phyloP scores from a whole-genome alignment of 2,797 vertebrate species.

The Hydrolagus colliei region DNA sequence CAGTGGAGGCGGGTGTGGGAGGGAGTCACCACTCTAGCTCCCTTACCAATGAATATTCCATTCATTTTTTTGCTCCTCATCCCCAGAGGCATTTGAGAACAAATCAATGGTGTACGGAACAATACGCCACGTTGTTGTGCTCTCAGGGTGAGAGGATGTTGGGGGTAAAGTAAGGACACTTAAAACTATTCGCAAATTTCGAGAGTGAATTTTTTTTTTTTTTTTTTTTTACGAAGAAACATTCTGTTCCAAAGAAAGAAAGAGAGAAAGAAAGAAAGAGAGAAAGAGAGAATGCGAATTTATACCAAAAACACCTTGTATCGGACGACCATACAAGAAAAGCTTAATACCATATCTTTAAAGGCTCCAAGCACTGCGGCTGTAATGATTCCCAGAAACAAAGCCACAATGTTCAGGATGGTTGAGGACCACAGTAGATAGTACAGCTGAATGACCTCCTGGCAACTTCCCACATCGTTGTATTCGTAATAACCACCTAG shows the following conservation, averaged over 20 bases:
- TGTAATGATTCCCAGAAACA: constrained; percentile 93
- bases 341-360: constrained; percentile 79
- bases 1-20: no score
- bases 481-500: constrained; percentile 90
- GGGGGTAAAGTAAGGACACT: no score
- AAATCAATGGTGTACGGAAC: no score
- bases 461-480: constrained; percentile 89
- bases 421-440: constrained; percentile 92
- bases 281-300: neutral
- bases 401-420: constrained; percentile 87
- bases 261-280: neutral
- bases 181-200: no score
- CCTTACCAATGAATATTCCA: no score
- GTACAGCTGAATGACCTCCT: constrained; percentile 92
- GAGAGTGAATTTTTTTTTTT: no score
- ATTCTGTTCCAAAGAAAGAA: neutral
- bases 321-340: neutral
- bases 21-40: no score
- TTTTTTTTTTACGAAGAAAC: neutral
- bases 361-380: constrained; percentile 91
- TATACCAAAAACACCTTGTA: neutral
- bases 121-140: no score
- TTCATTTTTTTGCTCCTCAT: no score
- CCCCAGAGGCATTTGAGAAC: no score
- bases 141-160: no score